phyloP scores from a whole-genome alignment of 2,888 invertebrate species.

The Pocota personata region DNA sequence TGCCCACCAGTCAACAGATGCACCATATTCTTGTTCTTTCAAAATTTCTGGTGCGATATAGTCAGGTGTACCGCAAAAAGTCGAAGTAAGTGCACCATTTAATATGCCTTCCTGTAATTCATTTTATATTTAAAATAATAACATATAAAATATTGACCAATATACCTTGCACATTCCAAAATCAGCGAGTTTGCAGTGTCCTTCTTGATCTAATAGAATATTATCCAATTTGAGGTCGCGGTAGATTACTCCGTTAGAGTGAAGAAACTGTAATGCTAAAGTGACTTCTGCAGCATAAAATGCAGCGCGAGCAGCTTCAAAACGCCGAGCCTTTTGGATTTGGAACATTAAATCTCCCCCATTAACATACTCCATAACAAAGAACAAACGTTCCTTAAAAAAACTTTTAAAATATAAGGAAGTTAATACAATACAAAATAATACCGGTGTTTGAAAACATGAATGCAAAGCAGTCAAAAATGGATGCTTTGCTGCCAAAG shows the following conservation, averaged over 20 bases:
- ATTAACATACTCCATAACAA: constrained; percentile 99
- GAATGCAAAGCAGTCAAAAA: constrained; percentile 98
- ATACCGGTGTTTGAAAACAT: constrained; percentile 96
- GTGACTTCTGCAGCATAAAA: constrained; percentile 99
- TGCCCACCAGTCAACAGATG: constrained; percentile 98
- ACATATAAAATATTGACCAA: neutral
- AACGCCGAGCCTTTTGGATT: constrained; percentile 98
- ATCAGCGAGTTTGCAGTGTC: constrained; percentile 96
- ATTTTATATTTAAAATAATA: neutral
- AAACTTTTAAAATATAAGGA: constrained; percentile 10
- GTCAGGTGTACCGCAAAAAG: constrained; percentile 99
- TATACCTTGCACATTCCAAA: constrained; percentile 99
- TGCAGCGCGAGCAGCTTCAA: constrained; percentile 96
- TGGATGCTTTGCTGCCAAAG: constrained; percentile 98
- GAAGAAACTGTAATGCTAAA: constrained; percentile 97
- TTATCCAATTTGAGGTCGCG: constrained; percentile 99
- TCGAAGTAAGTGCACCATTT: constrained; percentile 95
- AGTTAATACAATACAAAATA: neutral
- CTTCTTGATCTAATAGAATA: constrained; percentile 97
- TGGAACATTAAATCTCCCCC: constrained; percentile 99
- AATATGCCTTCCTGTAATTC: constrained; percentile 80
- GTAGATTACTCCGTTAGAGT: constrained; percentile 98
- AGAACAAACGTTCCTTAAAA: constrained; percentile 93
- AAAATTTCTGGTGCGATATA: constrained; percentile 99
- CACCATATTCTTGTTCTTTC: constrained; percentile 95